phyloP scores from a whole-genome alignment of 2,888 invertebrate species.

The Polietes domitor region DNA sequence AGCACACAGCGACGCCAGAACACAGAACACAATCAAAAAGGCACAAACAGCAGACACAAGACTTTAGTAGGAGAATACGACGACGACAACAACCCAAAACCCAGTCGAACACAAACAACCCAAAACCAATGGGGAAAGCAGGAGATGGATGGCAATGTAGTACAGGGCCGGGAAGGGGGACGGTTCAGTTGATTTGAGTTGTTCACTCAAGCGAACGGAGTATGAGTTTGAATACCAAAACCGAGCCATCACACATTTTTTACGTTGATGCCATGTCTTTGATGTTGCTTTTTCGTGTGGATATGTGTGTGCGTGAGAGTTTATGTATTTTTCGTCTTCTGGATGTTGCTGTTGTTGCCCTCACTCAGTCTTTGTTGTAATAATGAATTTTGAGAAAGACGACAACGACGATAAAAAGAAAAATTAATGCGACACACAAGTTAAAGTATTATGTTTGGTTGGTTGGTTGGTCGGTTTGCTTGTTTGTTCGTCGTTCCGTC shows the following conservation, averaged over 20 bases:
- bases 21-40: no score
- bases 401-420: constrained; percentile 32
- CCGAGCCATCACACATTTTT: constrained; percentile 51
- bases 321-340: background rate
- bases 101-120: background rate
- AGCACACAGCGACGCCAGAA: background rate
- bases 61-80: background rate
- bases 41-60: background rate
- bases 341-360: background rate
- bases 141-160: background rate
- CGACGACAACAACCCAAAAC: no score
- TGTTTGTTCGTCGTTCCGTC: background rate
- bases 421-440: constrained; percentile 52
- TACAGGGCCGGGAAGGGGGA: constrained; percentile 9
- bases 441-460: constrained; percentile 36
- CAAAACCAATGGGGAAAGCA: background rate
- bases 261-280: constrained; percentile 63
- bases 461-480: background rate
- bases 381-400: constrained; percentile 60
- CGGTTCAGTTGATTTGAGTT: background rate
- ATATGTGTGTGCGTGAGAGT: background rate
- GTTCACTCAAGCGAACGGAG: constrained; percentile 18
- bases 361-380: constrained; percentile 47
- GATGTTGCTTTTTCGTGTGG: constrained; percentile 45
- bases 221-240: constrained; percentile 54